Evolutionary conservation across 2,888 invertebrate genomes (phyloP), one percentile per base, ranked within the genome.

Genomic region (Eucriotettix oculatus): DNA sequence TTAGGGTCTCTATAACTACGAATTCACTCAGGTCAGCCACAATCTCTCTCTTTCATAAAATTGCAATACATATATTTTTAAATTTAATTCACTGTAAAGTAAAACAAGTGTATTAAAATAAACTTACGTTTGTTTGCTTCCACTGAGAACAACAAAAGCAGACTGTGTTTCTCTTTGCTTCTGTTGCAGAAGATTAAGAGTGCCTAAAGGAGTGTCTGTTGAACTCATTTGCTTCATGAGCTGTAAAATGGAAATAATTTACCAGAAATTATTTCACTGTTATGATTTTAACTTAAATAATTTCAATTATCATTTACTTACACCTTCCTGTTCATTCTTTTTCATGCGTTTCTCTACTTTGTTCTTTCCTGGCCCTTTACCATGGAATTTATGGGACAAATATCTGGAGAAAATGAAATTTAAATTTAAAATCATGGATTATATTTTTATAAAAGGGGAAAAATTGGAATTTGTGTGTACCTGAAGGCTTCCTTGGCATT

Each of bases 291-390:
- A 29, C 7, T 29, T 29, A 29, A 29, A 29, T 29, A 29, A 29
- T 7, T 29, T 29, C 2, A 54, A 40, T 44, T n/a, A 17, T 52
- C 10, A 9, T n/a, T 61, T 56, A 74, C 78, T 74, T 69, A 89
- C 87, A 76, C 89, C 88, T 74, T 95, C 94, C 72, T 97, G 96
- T 69, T 93, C 89, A 65, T 84, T 80, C 75, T 98, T 96, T 76
- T 95, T 94, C 75, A 92, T 84, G 65, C 97, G 81, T 72, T 99
- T 99, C 75, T 99, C 98, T 68, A 83, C 81, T 77, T 99, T 99
- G 78, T 95, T 97, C 75, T 99, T 99, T 59, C 99, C 98, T 17
- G 98, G 96, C 1, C 96, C 96, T 77, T 99, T 98, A 58, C 99
- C 99, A 76, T 99, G 99, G 78, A 99, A 99, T 76, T 97, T 95